Percentiles rank a stretch among this genome's conserved stretches.
Evolutionary conservation across 2,888 invertebrate genomes (phyloP).

Genomic region (Apodemia mormo): DNA sequence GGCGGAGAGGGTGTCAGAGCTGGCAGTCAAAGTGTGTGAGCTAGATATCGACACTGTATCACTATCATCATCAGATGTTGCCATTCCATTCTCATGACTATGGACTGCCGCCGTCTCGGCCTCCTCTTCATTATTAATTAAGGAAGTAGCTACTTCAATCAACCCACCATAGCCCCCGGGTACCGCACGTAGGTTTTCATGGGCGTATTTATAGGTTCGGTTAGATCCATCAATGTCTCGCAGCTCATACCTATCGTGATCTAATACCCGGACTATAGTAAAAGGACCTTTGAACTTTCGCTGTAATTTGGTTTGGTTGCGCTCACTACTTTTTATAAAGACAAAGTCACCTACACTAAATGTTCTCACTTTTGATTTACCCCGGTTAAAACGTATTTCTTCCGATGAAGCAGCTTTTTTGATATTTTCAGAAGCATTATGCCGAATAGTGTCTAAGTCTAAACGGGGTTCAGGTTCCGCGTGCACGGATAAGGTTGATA

Average conservation of each 20-base stretch:
- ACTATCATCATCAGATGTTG: slow-evolving; percentile 13
- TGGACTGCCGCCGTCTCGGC: neutral
- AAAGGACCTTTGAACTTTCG: slow-evolving; percentile 31
- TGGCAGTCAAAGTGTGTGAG: slow-evolving; percentile 6
- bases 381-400: slow-evolving; percentile 22
- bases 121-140: neutral
- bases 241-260: slow-evolving; percentile 31
- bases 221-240: slow-evolving; percentile 25
- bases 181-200: slow-evolving; percentile 33
- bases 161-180: slow-evolving; percentile 23
- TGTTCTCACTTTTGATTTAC: slow-evolving; percentile 25
- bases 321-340: slow-evolving; percentile 34
- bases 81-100: neutral
- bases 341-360: slow-evolving; percentile 35
- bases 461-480: neutral
- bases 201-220: slow-evolving; percentile 31
- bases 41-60: slow-evolving; percentile 6
- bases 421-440: neutral
- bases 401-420: neutral
- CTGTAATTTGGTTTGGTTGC: slow-evolving; percentile 35
- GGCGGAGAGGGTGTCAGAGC: slow-evolving; percentile 19
- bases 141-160: neutral
- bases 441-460: neutral
- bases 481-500: neutral
- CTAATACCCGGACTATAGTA: slow-evolving; percentile 20